A percentile compares a stretch with the other conserved stretches of the same genome.
Conservation (phyloP, 1,140 invertebrate species). For the Mycetomoellerius zeteki region DNA sequence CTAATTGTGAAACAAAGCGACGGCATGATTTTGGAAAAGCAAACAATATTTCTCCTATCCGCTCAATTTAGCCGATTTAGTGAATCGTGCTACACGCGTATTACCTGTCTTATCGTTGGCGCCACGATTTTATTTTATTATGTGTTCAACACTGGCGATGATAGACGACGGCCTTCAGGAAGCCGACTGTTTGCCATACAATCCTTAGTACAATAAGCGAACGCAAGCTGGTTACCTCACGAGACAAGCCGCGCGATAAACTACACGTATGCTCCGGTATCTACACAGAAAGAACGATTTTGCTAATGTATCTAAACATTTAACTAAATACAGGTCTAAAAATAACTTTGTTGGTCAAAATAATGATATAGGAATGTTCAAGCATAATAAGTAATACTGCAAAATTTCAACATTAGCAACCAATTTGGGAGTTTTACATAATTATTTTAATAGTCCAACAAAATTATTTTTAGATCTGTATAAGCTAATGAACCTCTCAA, state of each 20-base stretch:
- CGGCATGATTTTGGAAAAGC: conserved; percentile 11
- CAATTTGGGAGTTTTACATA: no score
- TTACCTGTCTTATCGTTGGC: conserved; percentile 75
- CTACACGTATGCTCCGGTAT: not conserved
- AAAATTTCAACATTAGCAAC: no score
- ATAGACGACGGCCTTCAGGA: conserved; percentile 68
- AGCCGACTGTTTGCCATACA: conserved; percentile 56
- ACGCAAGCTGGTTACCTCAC: conserved; percentile 5
- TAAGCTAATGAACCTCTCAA: no score
- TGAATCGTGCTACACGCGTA: conserved; percentile 33
- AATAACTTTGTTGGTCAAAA: no score
- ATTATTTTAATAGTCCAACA: no score
- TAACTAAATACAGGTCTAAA: no score
- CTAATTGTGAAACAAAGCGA: conserved; percentile 38
- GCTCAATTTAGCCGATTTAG: conserved; percentile 23
- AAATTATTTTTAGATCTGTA: no score
- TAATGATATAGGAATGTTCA: no score
- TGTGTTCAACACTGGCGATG: conserved; percentile 60
- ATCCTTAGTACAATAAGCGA: conserved; percentile 15
- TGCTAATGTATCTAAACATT: no score
- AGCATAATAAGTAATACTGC: no score
- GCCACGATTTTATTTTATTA: conserved; percentile 78
- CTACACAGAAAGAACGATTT: not conserved
- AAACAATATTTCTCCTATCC: conserved; percentile 25
- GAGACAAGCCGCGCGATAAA: conserved; percentile 23